Conservation (phyloP, 2,888 invertebrate species). For the Altica lythri region DNA sequence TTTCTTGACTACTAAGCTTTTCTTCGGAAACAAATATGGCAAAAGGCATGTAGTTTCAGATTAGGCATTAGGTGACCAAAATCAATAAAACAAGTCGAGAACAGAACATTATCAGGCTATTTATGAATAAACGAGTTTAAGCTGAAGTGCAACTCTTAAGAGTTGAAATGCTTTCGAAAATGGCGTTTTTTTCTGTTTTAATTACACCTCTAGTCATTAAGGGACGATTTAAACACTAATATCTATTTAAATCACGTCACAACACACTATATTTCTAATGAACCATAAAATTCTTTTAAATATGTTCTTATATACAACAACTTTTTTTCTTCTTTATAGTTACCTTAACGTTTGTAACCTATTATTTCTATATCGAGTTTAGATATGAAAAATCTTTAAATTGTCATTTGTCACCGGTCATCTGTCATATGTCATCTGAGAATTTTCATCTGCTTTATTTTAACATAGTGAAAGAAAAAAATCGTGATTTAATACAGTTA, state of each 20-base stretch:
- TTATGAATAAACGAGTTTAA: constrained; percentile 25
- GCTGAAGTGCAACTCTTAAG: constrained; percentile 16
- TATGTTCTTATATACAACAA: too few relatives aligned
- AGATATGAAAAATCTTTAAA: too few relatives aligned
- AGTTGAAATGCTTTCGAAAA: constrained; percentile 13
- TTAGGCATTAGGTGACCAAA: constrained; percentile 27
- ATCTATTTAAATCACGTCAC: constrained; percentile 10
- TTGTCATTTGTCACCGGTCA: too few relatives aligned
- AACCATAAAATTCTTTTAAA: too few relatives aligned
- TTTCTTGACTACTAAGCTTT: constrained; percentile 15
- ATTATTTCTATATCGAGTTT: too few relatives aligned
- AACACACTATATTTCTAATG: too few relatives aligned
- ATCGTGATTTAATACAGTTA: too few relatives aligned
- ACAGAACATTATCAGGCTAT: constrained; percentile 19
- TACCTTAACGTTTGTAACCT: too few relatives aligned
- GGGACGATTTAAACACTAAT: constrained; percentile 13
- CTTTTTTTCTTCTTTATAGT: too few relatives aligned
- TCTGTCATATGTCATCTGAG: too few relatives aligned
- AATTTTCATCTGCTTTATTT: too few relatives aligned
- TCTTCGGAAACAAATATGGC: constrained; percentile 26
- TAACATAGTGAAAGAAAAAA: too few relatives aligned
- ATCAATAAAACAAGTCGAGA: constrained; percentile 23
- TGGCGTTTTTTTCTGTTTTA: constrained; percentile 17
- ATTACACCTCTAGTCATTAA: constrained; percentile 14
- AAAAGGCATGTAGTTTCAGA: constrained; percentile 25